Percentiles rank a stretch among this genome's conserved stretches.
phyloP scores from a whole-genome alignment of 2,888 invertebrate genomes.

The Dermolepida albohirtum region DNA sequence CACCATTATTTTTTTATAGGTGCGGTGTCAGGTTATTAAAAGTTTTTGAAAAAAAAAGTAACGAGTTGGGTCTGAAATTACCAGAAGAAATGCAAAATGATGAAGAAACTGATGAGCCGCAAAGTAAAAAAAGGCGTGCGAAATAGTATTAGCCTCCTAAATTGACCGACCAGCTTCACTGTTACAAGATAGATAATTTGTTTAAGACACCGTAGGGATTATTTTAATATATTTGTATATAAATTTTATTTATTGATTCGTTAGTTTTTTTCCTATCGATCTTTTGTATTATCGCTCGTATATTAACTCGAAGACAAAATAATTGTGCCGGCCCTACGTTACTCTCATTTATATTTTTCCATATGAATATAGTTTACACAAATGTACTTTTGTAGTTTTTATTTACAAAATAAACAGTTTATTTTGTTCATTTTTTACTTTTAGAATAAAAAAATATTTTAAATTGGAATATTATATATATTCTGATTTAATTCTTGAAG shows the following conservation, averaged over 20 bases:
- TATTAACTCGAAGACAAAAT: constrained; percentile 23
- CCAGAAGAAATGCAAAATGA: constrained; percentile 65
- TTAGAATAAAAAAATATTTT: constrained; percentile 7
- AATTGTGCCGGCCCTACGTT: constrained; percentile 21
- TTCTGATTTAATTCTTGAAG: too few species aligned
- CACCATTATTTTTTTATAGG: constrained; percentile 69
- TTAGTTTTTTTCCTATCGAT: constrained; percentile 17
- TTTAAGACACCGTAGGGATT: constrained; percentile 36
- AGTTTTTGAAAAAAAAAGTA: constrained; percentile 78
- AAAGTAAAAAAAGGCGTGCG: constrained; percentile 45
- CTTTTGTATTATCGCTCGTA: constrained; percentile 27
- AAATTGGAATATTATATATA: too few species aligned
- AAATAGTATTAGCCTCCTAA: constrained; percentile 48
- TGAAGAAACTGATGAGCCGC: constrained; percentile 29
- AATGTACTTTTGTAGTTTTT: constrained; percentile 40
- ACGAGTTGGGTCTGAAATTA: constrained; percentile 72
- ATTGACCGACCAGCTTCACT: constrained; percentile 9
- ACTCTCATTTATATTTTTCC: constrained; percentile 41
- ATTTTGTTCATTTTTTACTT: constrained; percentile 24
- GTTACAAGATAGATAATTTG: constrained; percentile 9
- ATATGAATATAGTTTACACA: constrained; percentile 42
- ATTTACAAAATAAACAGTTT: constrained; percentile 32
- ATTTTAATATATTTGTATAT: constrained; percentile 42
- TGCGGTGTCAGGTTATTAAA: constrained; percentile 79
- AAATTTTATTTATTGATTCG: constrained; percentile 44